Conservation (phyloP, 2,888 invertebrate species). For the Agrotis exclamationis region DNA sequence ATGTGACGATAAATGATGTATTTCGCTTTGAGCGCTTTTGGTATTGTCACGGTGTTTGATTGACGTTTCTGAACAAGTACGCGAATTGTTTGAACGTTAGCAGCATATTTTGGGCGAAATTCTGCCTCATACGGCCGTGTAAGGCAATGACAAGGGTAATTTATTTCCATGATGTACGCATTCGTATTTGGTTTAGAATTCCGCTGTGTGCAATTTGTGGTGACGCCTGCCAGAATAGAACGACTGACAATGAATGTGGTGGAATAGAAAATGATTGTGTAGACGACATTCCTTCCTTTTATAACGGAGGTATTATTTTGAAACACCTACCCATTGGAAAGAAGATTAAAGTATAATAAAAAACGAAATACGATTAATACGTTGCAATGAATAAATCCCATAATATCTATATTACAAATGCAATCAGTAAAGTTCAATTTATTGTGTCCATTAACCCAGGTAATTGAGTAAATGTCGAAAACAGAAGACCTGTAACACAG, state of each 20-base stretch:
- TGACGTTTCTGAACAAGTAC: constrained; percentile 68
- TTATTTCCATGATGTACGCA: constrained; percentile 56
- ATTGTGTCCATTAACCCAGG: not conserved
- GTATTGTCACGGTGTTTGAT: constrained; percentile 76
- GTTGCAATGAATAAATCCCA: not conserved
- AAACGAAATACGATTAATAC: not conserved
- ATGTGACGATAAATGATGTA: constrained; percentile 74
- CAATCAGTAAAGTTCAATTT: too few species aligned
- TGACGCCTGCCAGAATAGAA: constrained; percentile 22
- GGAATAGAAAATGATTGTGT: constrained; percentile 11
- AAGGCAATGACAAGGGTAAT: constrained; percentile 54
- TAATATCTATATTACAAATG: not conserved
- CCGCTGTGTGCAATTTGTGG: constrained; percentile 42
- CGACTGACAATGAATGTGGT: constrained; percentile 28
- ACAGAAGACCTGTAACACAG: not conserved
- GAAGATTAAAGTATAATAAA: not conserved
- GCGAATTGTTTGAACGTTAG: constrained; percentile 55
- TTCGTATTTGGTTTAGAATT: constrained; percentile 49
- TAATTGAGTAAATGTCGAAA: not conserved
- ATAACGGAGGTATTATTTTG: not conserved
- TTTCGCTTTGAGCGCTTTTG: constrained; percentile 72
- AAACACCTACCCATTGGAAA: not conserved
- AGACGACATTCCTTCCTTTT: constrained; percentile 2
- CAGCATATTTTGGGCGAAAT: constrained; percentile 52
- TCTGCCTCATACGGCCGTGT: constrained; percentile 38